Conservation (phyloP, 2,113 vertebrate genomes). For the Datnioides undecimradiatus region DNA sequence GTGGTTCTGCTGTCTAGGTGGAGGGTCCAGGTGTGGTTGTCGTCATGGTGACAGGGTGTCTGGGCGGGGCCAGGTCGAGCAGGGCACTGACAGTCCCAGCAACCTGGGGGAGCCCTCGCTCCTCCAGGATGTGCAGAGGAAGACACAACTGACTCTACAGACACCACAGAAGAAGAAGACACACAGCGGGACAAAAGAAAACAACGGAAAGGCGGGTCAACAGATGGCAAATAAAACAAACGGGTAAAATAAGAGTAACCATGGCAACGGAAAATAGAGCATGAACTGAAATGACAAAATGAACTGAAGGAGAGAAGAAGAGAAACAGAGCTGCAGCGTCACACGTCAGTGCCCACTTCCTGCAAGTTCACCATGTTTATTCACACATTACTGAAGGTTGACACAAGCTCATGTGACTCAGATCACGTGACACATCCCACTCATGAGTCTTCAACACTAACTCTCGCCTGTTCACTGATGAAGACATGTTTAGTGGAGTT, state of each 20-base stretch:
- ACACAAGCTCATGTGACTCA: too few relatives aligned
- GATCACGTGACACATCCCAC: too few relatives aligned
- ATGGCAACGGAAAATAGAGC: conserved; percentile 44
- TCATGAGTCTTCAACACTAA: too few relatives aligned
- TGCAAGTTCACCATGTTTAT: too few relatives aligned
- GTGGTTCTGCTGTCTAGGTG: conserved; percentile 64
- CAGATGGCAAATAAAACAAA: conserved; percentile 76
- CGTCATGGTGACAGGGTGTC: conserved; percentile 71
- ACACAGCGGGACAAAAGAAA: conserved; percentile 44
- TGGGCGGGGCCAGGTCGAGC: conserved; percentile 93
- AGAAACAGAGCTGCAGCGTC: not conserved
- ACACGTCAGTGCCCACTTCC: too few relatives aligned
- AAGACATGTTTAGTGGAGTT: too few relatives aligned
- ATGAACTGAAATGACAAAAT: conserved; percentile 2
- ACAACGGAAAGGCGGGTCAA: conserved; percentile 79
- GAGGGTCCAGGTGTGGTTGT: conserved; percentile 74
- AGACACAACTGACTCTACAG: conserved; percentile 95
- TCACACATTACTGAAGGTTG: too few relatives aligned
- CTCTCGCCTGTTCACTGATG: too few relatives aligned
- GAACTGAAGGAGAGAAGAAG: conserved; percentile 5
- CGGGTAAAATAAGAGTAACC: conserved; percentile 61
- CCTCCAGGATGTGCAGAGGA: conserved; percentile 99
- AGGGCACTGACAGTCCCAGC: conserved; percentile 92
- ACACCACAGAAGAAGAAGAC: conserved; percentile 56
- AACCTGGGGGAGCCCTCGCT: conserved; percentile 94